phyloP scores from a whole-genome alignment of 1,140 invertebrate species.

The Thaumatotibia leucotreta region DNA sequence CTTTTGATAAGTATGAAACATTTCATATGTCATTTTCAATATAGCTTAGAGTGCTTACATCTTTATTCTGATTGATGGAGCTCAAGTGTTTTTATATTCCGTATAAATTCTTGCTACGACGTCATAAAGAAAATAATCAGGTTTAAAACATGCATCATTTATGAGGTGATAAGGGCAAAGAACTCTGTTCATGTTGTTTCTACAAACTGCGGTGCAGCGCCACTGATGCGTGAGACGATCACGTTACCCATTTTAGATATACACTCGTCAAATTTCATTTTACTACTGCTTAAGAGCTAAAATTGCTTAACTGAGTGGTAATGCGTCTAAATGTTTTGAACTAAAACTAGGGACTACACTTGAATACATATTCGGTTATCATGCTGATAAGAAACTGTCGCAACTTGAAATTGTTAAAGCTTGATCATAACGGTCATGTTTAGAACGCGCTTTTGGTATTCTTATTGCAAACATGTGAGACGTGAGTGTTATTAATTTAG shows the following conservation, averaged over 20 bases:
- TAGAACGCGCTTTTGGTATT: neutral
- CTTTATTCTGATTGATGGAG: neutral
- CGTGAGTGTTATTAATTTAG: neutral
- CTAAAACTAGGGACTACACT: slow-evolving; percentile 40
- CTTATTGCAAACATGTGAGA: neutral
- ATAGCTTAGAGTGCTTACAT: neutral
- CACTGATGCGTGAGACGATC: slow-evolving; percentile 52
- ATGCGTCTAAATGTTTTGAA: neutral
- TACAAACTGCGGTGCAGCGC: slow-evolving; percentile 39
- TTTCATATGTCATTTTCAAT: neutral
- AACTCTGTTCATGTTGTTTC: slow-evolving; percentile 37
- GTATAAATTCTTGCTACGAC: slow-evolving; percentile 17
- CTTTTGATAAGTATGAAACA: too few relatives aligned
- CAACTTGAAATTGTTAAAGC: slow-evolving; percentile 13
- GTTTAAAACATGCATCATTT: slow-evolving; percentile 32
- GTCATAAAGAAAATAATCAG: slow-evolving; percentile 26
- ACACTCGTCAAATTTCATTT: slow-evolving; percentile 23
- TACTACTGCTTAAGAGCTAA: slow-evolving; percentile 25
- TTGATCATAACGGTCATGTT: neutral
- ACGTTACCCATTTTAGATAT: slow-evolving; percentile 22
- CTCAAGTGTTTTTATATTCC: slow-evolving; percentile 1
- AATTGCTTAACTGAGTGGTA: slow-evolving; percentile 18
- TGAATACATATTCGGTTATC: slow-evolving; percentile 66
- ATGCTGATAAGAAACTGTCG: slow-evolving; percentile 53
- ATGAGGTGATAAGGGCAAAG: slow-evolving; percentile 32